Evolutionary conservation across 2,888 invertebrate species (phyloP).

Genomic region (Caenorhabditis zanzibari): DNA sequence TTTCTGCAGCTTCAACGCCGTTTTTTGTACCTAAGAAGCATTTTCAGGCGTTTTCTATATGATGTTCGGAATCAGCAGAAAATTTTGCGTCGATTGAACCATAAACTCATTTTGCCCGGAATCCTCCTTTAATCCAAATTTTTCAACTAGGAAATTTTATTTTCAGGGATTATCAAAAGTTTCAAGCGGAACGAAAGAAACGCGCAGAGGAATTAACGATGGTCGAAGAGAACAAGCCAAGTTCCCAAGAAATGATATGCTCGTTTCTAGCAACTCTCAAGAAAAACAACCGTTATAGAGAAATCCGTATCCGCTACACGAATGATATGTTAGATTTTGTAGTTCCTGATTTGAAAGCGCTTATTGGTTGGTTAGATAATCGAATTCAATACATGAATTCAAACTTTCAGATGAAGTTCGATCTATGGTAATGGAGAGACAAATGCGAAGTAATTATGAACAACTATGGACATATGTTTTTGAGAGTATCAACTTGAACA

Average conservation of each 20-base stretch:
- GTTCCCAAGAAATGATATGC: not conserved
- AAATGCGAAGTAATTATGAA: not conserved
- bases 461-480: not conserved
- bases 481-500: not conserved
- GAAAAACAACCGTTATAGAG: too few relatives aligned
- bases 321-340: constrained; percentile 22
- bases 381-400: too few relatives aligned
- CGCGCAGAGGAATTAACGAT: not conserved
- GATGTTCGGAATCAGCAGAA: too few relatives aligned
- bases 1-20: too few relatives aligned
- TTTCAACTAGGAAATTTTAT: not conserved
- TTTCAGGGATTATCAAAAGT: constrained; percentile 14
- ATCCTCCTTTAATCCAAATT: too few relatives aligned
- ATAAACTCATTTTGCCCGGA: too few relatives aligned
- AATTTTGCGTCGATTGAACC: too few relatives aligned
- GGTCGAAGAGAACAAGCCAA: constrained; percentile 8
- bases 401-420: constrained; percentile 13
- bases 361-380: not conserved
- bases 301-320: constrained; percentile 22
- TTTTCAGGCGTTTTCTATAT: too few relatives aligned
- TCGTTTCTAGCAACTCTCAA: constrained; percentile 25
- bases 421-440: not conserved
- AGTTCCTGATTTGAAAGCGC: not conserved
- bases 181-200: not conserved
- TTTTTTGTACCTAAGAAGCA: too few relatives aligned